Evolutionary conservation across 2,797 vertebrate species (phyloP).

Genomic region (Leucoraja ocellata): DNA sequence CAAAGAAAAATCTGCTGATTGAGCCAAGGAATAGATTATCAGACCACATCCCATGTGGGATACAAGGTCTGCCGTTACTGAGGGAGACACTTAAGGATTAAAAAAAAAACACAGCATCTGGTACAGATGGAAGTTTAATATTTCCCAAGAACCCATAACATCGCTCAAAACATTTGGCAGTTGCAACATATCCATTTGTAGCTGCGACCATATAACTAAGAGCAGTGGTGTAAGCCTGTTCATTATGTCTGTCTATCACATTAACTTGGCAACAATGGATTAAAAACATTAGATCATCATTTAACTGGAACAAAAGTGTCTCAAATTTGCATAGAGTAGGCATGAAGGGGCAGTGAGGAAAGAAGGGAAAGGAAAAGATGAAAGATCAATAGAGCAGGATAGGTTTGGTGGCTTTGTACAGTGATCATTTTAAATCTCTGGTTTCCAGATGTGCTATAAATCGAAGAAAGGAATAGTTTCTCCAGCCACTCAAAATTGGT

Average conservation of each 20-base stretch:
- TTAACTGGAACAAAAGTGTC: slow-evolving; percentile 1
- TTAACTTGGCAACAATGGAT: slow-evolving; percentile 7
- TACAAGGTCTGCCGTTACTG: neutral
- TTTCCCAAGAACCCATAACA: slow-evolving; percentile 37
- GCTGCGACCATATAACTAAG: slow-evolving; percentile 14
- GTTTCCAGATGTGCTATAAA: neutral
- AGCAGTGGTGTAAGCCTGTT: slow-evolving; percentile 42
- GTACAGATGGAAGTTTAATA: slow-evolving; percentile 27
- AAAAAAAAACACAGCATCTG: slow-evolving; percentile 48
- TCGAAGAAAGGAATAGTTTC: neutral
- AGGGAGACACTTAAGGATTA: too few relatives aligned
- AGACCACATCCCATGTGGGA: neutral
- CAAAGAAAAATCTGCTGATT: neutral
- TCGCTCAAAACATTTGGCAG: slow-evolving; percentile 35
- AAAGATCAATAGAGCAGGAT: too few relatives aligned
- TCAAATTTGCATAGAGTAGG: neutral
- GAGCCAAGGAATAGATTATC: neutral
- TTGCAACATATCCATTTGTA: slow-evolving; percentile 41
- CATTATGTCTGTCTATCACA: slow-evolving; percentile 34
- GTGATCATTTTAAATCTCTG: neutral
- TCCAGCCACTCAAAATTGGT: neutral
- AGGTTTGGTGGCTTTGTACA: neutral
- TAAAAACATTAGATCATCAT: neutral
- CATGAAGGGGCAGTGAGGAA: neutral
- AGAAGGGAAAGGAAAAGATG: neutral